These are phyloP conservation scores for Neomonachus schauinslandi DNA, from an alignment of 2,113 vertebrate species.

Conservation along the genomic window DNA sequence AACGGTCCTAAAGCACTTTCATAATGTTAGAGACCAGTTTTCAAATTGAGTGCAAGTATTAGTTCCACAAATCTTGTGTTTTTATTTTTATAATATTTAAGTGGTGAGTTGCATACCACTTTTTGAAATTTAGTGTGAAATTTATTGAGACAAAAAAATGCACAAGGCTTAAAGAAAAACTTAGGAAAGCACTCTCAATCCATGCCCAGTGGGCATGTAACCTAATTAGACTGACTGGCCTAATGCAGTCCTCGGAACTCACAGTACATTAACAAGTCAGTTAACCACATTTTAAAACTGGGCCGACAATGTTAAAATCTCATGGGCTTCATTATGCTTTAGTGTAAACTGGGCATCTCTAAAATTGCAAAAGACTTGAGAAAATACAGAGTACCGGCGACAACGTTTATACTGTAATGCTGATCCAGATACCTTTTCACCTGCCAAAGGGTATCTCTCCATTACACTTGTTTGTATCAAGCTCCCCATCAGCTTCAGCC, in stretches of 20 bases:
- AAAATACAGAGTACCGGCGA: not conserved
- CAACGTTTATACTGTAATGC: not conserved
- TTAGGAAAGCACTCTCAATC: not conserved
- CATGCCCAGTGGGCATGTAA: conserved; percentile 33
- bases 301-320: conserved; percentile 35
- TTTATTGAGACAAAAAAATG: conserved; percentile 29
- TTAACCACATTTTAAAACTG: conserved; percentile 68
- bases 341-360: conserved; percentile 34
- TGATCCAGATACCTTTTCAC: not conserved
- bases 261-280: conserved; percentile 56
- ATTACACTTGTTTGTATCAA: not conserved
- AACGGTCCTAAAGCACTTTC: not conserved
- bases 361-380: conserved; percentile 33
- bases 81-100: conserved; percentile 10
- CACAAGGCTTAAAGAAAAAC: not conserved
- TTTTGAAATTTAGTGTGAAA: not conserved
- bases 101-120: not conserved
- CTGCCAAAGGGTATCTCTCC: not conserved
- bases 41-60: conserved; percentile 10
- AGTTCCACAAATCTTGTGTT: not conserved
- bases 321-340: conserved; percentile 19
- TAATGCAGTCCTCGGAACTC: not conserved
- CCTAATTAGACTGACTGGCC: conserved; percentile 62
- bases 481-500: not conserved
- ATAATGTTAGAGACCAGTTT: not conserved